Base-by-base conservation (phyloP, 2,888 invertebrate species). In the Phyllotreta cruciferae region DNA sequence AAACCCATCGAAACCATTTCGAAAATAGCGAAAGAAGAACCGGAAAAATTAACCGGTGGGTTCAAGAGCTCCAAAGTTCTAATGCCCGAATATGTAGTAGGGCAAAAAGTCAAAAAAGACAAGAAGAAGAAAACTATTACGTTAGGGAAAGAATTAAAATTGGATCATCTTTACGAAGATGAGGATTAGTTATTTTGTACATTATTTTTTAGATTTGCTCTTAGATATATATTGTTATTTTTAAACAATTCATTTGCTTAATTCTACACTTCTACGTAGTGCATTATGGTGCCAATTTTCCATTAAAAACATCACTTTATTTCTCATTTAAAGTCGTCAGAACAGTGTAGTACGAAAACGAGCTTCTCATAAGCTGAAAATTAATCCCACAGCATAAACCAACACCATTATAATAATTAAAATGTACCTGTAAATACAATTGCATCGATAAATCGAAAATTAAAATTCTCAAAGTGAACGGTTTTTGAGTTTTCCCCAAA, bases 11-110 rank as follows among this genome's bases (percentile, higher is more conserved):
- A 42, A 56, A 62, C 57, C n/a, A 37, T 13, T 37, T 14, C 52
- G 8, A 6, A 1, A 39, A 35, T 24, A 13, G 47, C 52, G 45
- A 53, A 47, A 9, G 64, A 66, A 6, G 70, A 72, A 47, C 63
- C 75, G 11, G 65, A 69, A 1, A 73, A 79, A n/a, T 74, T 75
- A 34, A 84, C 83, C 65, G 79, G 86, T 4, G 80, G 85, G 55
- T 87, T 90, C 71, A 86, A 85, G 74, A 87, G 85, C 65, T 88
- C 87, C 60, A 93, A 91, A 80, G 77, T 91, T 47, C 81, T 92
- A 0, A 90, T 93, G 90, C 93, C 93, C 0, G 93, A 93, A 74
- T 93, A 93, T 84, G 87, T 91, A 10, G 86, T 93, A 62, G 93
- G 93, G 0, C 84, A 85, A 69, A 86, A 85, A 70, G 81, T 80